Base-by-base conservation (phyloP, 2,113 vertebrate species). In the Electrona antarctica region DNA sequence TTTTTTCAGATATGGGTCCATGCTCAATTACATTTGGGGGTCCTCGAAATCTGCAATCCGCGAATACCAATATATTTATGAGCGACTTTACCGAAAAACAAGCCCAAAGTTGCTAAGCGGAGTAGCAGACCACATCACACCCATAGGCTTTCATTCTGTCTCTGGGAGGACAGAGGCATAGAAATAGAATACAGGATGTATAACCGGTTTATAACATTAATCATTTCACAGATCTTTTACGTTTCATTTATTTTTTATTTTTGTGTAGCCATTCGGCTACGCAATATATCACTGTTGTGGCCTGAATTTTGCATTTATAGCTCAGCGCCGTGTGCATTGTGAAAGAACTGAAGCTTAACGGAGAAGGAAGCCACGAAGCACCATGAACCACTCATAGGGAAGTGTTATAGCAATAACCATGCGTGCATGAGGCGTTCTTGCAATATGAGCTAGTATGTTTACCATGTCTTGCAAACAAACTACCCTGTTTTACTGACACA, bases 151-250 rank as follows among this genome's bases (percentile, higher is more conserved):
- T 80, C 21, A 28, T 66, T 78, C 77, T 47, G 50, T 81, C 73
- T 64, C 69, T 7, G 56, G 79, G 74, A 84, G 76, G 64, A 82
- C 74, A 64, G 58, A 73, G 54, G 71, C 71, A 62, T 76, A 78
- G 21, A 21, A 86, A 87, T 60, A 55, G 45, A 70, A 82, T 2
- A 9, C 67, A 61, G 69, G 56, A 80, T 81, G 48, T 64, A 21
- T 21, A 81, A 84, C 71, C 63, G 73, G 60, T 79, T 89, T 74
- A 77, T 60, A 63, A 68, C 66, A 78, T 79, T 82, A 81, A 85
- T 87, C 72, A 76, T 83, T 71, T 64, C 5, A 13, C 58, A 65
- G 67, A 75, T 67, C 67, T 77, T 77, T 41, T 41, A 41, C 5
- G 33, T 41, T 41, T 6, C 33, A 0, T 6, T 41, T n/a, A n/a